Evolutionary conservation across 2,888 invertebrate species (phyloP), one percentile per base, ranked within the genome.

Genomic region (Drosophila anomelani): DNA sequence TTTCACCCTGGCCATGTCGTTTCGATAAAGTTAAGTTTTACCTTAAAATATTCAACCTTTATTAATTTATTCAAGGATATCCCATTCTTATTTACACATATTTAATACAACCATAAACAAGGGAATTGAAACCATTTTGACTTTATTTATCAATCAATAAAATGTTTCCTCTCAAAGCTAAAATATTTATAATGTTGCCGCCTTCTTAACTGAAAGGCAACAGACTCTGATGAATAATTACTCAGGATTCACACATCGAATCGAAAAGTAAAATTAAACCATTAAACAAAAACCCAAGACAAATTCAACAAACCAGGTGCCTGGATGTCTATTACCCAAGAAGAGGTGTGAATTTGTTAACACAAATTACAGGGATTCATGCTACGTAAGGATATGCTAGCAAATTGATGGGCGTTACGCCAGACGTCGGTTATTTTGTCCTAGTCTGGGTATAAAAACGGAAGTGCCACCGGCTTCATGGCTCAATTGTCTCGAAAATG

Each of bases 1-100:
- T 7, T 74, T 68, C 34, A 47, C 74, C 3, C 43, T 75, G 13
- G 61, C 49, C 17, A 41, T 62, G 47, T 60, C 75, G 4, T 55
- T 75, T 38, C 51, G 46, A 36, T 55, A 56, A 56, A 23, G 10
- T 49, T 13, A 4, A 13, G 12, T 32, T 20, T 13, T 15, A 8
- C 8, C 0, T 0, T 26, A 46, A 5, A 26, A n/a, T 20, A 43
- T 2, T 0, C 6, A 5, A 9, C 4, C 3, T 12, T 1, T 34
- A 20, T 34, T 34, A 6, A 36, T 53, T 23, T 15, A 36, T 53
- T 53, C 15, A 23, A 36, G 51, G 10, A 15, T 36, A 36, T 53
- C 20, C 10, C 51, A 23, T 9, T 15, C 34, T 15, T 53, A 23
- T 36, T 53, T 36, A 53, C 51, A 36, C 36, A 36, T 53, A 53